Percentiles rank a stretch among this genome's conserved stretches.
Conservation (phyloP, 2,888 invertebrate genomes). For the Pachydiplax longipennis region DNA sequence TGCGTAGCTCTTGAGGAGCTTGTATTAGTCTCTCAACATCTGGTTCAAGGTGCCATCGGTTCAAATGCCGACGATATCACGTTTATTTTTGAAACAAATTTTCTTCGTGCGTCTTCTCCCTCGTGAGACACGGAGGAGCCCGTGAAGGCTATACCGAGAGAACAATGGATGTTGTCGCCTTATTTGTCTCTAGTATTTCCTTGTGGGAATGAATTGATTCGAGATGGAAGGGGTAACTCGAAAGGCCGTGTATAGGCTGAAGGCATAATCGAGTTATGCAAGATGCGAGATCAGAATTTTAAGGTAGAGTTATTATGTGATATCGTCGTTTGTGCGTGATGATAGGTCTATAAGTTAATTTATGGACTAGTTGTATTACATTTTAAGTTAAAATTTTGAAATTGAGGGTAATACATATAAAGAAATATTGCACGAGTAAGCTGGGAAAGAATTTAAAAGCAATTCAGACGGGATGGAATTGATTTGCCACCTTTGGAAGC, state of each 20-base stretch:
- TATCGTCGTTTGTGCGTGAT: no score
- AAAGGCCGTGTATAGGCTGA: not conserved
- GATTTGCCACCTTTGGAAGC: no score
- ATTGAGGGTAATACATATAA: no score
- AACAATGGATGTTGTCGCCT: not conserved
- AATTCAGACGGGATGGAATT: no score
- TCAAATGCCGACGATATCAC: not conserved
- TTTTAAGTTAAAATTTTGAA: no score
- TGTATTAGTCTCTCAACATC: not conserved
- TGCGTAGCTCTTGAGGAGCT: not conserved
- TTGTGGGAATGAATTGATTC: constrained; percentile 10
- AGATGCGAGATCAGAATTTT: not conserved
- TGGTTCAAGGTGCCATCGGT: not conserved
- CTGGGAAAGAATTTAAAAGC: no score
- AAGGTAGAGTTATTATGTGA: not conserved
- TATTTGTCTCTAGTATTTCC: constrained; percentile 20
- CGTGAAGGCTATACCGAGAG: not conserved
- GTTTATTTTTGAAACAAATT: constrained; percentile 21
- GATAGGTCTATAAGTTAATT: no score
- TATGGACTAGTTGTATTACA: no score
- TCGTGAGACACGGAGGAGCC: not conserved
- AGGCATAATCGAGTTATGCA: not conserved
- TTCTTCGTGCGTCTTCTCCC: not conserved
- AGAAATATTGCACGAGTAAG: no score
- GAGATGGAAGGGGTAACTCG: not conserved